Conservation (phyloP, 2,888 invertebrate genomes). For the Andrena bicolor region DNA sequence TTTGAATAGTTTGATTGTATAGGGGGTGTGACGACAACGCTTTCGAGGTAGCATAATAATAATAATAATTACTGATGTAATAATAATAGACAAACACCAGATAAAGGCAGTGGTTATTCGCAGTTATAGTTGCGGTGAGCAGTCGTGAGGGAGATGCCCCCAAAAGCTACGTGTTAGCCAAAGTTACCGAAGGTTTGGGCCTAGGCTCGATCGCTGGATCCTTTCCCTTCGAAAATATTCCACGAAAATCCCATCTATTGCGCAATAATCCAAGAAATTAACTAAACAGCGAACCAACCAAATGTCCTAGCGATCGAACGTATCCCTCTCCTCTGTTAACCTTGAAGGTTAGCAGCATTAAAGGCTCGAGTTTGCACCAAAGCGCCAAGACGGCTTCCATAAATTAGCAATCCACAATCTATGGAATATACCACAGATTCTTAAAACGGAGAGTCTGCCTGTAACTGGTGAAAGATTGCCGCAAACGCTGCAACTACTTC, state of each 20-base stretch:
- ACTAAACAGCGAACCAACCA: background rate
- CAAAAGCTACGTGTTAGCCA: conserved; percentile 85
- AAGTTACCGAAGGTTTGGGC: conserved; percentile 78
- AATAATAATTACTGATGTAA: conserved; percentile 76
- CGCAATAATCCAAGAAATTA: background rate
- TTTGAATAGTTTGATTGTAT: too few relatives aligned
- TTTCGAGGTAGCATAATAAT: conserved; percentile 74
- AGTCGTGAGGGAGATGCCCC: conserved; percentile 85
- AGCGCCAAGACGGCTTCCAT: conserved; percentile 61
- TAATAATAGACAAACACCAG: conserved; percentile 84
- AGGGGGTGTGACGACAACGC: conserved; percentile 69
- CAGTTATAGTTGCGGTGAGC: conserved; percentile 85
- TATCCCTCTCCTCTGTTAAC: conserved; percentile 75
- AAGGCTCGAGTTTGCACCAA: conserved; percentile 81
- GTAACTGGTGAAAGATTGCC: background rate
- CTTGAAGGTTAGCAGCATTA: conserved; percentile 85
- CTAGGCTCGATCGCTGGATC: conserved; percentile 50
- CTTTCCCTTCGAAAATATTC: background rate
- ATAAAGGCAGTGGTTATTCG: conserved; percentile 85
- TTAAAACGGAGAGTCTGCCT: background rate
- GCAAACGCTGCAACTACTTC: background rate
- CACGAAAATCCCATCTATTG: background rate
- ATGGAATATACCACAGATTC: conserved; percentile 7
- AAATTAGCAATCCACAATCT: conserved; percentile 17
- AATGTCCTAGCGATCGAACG: conserved; percentile 40